A percentile compares a stretch with the other conserved stretches of the same genome.
Conservation (phyloP, 2,888 invertebrate species). For the Plagodis pulveraria region DNA sequence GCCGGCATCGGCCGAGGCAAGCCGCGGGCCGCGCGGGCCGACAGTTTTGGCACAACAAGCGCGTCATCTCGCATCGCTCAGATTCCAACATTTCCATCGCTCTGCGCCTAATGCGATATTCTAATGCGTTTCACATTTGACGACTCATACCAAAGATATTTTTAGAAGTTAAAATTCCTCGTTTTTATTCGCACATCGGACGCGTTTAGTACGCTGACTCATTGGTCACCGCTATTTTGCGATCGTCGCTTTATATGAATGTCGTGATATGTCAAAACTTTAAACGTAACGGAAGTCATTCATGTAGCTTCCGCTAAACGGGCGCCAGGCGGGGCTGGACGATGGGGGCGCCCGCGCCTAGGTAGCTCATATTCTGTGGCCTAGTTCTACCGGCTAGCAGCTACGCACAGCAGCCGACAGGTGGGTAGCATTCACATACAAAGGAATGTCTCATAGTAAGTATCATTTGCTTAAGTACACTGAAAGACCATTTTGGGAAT, state of each 20-base stretch:
- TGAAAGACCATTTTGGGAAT: too few relatives aligned
- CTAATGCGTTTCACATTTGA: constrained; percentile 41
- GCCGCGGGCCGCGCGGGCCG: constrained; percentile 9
- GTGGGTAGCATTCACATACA: too few relatives aligned
- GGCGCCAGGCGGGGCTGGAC: too few relatives aligned
- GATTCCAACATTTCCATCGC: constrained; percentile 20
- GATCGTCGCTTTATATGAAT: constrained; percentile 1
- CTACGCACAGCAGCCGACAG: too few relatives aligned
- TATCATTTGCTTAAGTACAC: too few relatives aligned
- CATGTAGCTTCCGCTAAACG: neutral
- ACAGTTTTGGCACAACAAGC: constrained; percentile 4
- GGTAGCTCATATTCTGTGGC: too few relatives aligned
- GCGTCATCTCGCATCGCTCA: constrained; percentile 8
- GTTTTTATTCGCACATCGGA: constrained; percentile 42
- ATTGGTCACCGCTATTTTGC: constrained; percentile 31
- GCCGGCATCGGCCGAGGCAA: constrained; percentile 14
- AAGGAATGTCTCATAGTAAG: too few relatives aligned
- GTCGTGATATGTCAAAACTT: neutral
- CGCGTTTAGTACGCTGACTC: constrained; percentile 38
- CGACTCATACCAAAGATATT: constrained; percentile 50
- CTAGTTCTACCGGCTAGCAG: too few relatives aligned
- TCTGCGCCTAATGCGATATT: constrained; percentile 4
- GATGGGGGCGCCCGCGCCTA: too few relatives aligned
- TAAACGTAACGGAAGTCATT: constrained; percentile 1
- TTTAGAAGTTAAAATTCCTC: constrained; percentile 48